These are phyloP conservation scores for Acestrorhynchus altus DNA, from an alignment of 2,797 vertebrate genomes.

Conservation along the genomic window DNA sequence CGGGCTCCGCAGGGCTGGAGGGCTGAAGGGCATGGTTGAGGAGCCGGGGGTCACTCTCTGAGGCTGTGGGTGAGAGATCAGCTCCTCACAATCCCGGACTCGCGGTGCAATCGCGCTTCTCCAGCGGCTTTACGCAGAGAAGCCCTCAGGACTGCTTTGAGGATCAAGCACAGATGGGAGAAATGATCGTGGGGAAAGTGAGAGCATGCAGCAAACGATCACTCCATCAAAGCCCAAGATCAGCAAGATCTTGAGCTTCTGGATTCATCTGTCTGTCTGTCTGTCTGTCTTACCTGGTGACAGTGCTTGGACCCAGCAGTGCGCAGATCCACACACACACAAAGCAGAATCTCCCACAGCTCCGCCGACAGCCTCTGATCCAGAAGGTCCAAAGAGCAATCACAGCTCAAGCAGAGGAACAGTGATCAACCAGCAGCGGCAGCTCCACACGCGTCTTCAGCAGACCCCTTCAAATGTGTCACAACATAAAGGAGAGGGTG, in stretches of 20 bases:
- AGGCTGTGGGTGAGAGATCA: not conserved
- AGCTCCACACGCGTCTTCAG: not conserved
- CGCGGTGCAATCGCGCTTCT: not conserved
- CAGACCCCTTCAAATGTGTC: not conserved
- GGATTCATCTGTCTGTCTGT: too few species aligned
- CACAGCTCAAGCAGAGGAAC: not conserved
- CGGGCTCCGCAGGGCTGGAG: slow-evolving; percentile 11
- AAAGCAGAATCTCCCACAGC: slow-evolving; percentile 25
- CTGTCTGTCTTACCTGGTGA: slow-evolving; percentile 36
- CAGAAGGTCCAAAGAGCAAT: slow-evolving; percentile 9
- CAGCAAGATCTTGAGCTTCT: too few species aligned
- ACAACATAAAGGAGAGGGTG: not conserved
- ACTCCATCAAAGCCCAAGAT: not conserved
- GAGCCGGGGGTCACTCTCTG: not conserved
- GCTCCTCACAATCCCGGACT: not conserved
- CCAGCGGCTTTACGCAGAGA: not conserved
- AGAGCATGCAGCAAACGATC: not conserved
- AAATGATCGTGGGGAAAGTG: not conserved
- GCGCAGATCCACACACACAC: not conserved
- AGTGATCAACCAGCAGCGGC: not conserved
- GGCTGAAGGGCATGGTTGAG: slow-evolving; percentile 9
- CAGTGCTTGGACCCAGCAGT: slow-evolving; percentile 13
- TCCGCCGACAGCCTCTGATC: slow-evolving; percentile 1
- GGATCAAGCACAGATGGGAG: not conserved
- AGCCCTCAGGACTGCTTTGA: slow-evolving; percentile 1